Conservation (phyloP, 2,888 invertebrate genomes). For the Drosophila subsilvestris region DNA sequence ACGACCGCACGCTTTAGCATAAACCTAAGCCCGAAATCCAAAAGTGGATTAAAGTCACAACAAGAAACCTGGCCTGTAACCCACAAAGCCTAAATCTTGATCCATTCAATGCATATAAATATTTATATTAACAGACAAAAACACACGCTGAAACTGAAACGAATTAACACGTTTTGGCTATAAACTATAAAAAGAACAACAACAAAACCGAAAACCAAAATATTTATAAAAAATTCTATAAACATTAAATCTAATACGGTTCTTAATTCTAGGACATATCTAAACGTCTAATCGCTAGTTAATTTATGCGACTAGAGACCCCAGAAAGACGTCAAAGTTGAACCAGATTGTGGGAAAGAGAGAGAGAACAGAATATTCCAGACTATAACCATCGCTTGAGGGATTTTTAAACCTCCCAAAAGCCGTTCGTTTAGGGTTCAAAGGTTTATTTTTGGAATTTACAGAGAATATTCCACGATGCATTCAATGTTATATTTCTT, state of each 20-base stretch:
- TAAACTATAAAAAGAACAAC: conserved; percentile 29
- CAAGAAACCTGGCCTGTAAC: background rate
- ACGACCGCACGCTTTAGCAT: background rate
- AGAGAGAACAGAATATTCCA: conserved; percentile 5
- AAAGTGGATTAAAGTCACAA: conserved; percentile 10
- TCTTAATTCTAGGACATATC: background rate
- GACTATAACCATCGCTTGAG: background rate
- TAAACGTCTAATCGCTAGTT: background rate
- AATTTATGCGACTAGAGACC: conserved; percentile 30
- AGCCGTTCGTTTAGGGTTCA: background rate
- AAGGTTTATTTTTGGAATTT: too few relatives aligned
- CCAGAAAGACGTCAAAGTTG: conserved; percentile 14
- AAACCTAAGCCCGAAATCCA: conserved; percentile 17
- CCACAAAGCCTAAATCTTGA: conserved; percentile 1
- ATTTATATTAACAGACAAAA: conserved; percentile 23
- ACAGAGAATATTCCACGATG: background rate
- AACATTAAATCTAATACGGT: conserved; percentile 18
- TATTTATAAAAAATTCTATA: conserved; percentile 8
- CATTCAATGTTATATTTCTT: background rate
- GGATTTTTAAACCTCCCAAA: background rate
- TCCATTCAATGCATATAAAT: conserved; percentile 32
- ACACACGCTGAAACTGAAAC: conserved; percentile 3
- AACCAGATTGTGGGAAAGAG: conserved; percentile 11
- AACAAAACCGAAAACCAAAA: conserved; percentile 9
- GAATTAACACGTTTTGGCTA: conserved; percentile 45